A percentile compares a stretch with the other conserved stretches of the same genome.
Conservation (phyloP, 2,113 vertebrate species). For the Cisticola juncidis region DNA sequence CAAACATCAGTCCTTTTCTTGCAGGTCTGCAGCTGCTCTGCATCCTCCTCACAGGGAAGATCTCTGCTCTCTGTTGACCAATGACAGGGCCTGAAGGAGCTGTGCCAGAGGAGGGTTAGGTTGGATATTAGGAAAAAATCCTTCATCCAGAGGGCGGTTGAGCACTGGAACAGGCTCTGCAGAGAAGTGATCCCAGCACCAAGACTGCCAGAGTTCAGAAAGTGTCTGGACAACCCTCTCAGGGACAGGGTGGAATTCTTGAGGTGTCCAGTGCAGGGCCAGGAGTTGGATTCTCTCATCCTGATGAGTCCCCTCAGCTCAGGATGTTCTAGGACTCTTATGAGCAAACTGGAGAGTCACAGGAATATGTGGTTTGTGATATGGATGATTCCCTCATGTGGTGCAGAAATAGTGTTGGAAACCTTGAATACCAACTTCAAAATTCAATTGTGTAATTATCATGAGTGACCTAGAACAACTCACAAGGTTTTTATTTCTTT, state of each 20-base stretch:
- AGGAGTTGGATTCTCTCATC: not conserved
- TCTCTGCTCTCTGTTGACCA: not conserved
- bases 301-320: not conserved
- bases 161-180: not conserved
- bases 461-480: not conserved
- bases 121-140: not conserved
- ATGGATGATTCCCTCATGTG: fast-evolving
- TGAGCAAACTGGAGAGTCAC: not conserved
- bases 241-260: not conserved
- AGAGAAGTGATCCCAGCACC: too few relatives aligned
- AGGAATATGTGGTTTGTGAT: not conserved
- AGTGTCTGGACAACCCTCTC: not conserved
- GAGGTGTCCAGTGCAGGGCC: not conserved
- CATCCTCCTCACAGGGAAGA: not conserved
- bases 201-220: not conserved
- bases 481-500: not conserved
- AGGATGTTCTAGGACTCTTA: not conserved
- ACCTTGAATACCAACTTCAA: not conserved
- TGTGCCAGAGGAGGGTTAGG: not conserved
- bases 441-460: not conserved
- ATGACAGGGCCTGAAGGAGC: not conserved
- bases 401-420: not conserved
- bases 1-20: too few relatives aligned
- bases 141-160: not conserved
- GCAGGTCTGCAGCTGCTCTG: not conserved